A percentile compares a stretch with the other conserved stretches of the same genome.
Conservation (phyloP, 2,797 vertebrate genomes). For the Urosaurus nigricauda region DNA sequence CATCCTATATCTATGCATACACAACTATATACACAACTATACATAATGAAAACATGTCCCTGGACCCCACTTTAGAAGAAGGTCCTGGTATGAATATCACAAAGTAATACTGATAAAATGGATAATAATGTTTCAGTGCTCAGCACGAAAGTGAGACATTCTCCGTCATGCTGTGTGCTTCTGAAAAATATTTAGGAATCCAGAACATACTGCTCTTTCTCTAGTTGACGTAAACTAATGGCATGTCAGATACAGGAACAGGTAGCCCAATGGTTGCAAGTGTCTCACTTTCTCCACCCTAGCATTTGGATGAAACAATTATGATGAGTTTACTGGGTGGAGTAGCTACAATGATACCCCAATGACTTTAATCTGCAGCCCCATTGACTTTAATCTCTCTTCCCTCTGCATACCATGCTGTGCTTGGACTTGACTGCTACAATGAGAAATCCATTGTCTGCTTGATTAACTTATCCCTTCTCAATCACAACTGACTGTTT, state of each 20-base stretch:
- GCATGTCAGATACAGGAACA: neutral
- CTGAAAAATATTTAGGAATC: neutral
- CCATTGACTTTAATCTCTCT: neutral
- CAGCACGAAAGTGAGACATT: neutral
- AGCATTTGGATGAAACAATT: neutral
- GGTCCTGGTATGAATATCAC: neutral
- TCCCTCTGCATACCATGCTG: neutral
- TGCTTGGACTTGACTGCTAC: neutral
- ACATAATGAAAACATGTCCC: too few relatives aligned
- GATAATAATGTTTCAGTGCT: neutral
- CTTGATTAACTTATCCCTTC: neutral
- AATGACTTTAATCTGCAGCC: neutral
- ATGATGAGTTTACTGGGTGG: neutral
- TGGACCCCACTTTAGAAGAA: neutral
- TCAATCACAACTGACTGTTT: neutral
- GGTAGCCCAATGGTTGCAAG: neutral
- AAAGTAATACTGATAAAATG: neutral
- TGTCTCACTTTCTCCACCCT: neutral
- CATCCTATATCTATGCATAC: too few relatives aligned
- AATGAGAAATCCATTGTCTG: neutral
- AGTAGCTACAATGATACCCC: neutral
- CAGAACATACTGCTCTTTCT: neutral
- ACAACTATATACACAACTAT: too few relatives aligned
- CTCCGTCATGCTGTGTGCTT: neutral
- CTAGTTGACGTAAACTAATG: neutral